These are phyloP conservation scores for Xenopus petersii DNA, from an alignment of 2,797 vertebrate genomes.

Conservation along the genomic window DNA sequence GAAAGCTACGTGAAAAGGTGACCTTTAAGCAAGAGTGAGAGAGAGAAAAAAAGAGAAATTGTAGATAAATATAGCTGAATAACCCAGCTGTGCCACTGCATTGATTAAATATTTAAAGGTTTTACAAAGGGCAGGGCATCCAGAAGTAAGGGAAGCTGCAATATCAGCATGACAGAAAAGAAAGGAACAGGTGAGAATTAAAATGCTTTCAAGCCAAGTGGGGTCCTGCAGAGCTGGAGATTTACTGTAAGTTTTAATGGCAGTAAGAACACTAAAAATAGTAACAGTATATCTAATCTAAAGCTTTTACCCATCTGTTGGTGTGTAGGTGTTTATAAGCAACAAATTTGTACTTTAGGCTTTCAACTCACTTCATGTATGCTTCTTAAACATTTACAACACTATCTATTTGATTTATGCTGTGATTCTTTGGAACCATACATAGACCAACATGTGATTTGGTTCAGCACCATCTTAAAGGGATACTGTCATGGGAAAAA, in stretches of 20 bases:
- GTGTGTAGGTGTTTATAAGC: too few species aligned
- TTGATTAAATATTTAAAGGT: constrained; percentile 47
- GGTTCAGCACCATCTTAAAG: too few species aligned
- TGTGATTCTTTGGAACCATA: too few species aligned
- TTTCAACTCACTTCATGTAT: too few species aligned
- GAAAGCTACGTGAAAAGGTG: constrained; percentile 51
- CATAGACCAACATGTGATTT: too few species aligned
- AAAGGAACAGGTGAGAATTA: constrained; percentile 29
- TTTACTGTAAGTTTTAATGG: not conserved
- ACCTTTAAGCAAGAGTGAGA: constrained; percentile 44
- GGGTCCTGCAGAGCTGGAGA: constrained; percentile 2
- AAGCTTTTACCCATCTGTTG: too few species aligned
- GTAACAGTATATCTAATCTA: too few species aligned
- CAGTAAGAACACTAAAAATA: not conserved
- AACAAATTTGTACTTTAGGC: too few species aligned
- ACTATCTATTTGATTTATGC: too few species aligned
- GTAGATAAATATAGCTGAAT: constrained; percentile 41
- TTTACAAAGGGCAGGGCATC: constrained; percentile 37
- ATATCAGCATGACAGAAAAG: constrained; percentile 8
- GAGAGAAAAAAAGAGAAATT: constrained; percentile 18
- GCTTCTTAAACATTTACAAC: too few species aligned
- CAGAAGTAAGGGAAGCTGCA: constrained; percentile 26
- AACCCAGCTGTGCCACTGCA: constrained; percentile 42
- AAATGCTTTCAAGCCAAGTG: constrained; percentile 24
- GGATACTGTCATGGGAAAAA: too few species aligned